These are phyloP conservation scores for Loris lydekkerianus DNA, from an alignment of 2,797 vertebrate genomes.

Conservation along the genomic window DNA sequence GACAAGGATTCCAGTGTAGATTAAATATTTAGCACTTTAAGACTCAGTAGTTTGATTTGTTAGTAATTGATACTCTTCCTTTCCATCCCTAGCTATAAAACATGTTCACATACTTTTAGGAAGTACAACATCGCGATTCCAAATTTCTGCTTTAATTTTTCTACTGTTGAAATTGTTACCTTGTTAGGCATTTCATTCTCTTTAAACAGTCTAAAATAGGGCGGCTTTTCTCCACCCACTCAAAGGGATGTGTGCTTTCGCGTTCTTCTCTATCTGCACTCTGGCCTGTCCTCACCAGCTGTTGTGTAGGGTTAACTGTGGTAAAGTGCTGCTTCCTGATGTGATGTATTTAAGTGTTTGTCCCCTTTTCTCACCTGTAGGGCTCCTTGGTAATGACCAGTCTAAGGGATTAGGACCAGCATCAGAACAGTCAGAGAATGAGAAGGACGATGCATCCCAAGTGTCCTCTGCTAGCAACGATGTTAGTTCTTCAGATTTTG, in stretches of 20 bases:
- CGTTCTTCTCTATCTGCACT: not conserved
- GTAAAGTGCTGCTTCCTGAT: slow-evolving; percentile 62
- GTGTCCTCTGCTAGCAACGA: slow-evolving; percentile 93
- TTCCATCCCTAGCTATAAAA: not conserved
- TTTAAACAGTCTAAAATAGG: not conserved
- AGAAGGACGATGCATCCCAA: slow-evolving; percentile 95
- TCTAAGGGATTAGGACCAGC: slow-evolving; percentile 94
- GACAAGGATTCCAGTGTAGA: not conserved
- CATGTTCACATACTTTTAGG: not conserved
- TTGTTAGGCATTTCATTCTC: not conserved
- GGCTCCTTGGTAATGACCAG: slow-evolving; percentile 95
- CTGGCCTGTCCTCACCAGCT: not conserved
- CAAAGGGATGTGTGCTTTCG: not conserved
- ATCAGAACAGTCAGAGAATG: slow-evolving; percentile 91
- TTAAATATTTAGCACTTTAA: slow-evolving; percentile 1
- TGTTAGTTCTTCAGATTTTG: slow-evolving; percentile 94
- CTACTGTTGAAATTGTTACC: not conserved
- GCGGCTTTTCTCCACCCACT: not conserved
- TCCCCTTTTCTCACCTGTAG: slow-evolving; percentile 89
- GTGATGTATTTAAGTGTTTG: slow-evolving; percentile 79
- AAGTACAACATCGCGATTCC: not conserved
- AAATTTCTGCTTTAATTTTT: slow-evolving; percentile 31
- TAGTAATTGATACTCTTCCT: not conserved
- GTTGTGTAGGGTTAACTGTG: slow-evolving; percentile 3
- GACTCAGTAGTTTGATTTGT: slow-evolving; percentile 1